Evolutionary conservation across 2,888 invertebrate genomes (phyloP), one percentile per base, ranked within the genome.

Genomic region (Volucella bombylans): DNA sequence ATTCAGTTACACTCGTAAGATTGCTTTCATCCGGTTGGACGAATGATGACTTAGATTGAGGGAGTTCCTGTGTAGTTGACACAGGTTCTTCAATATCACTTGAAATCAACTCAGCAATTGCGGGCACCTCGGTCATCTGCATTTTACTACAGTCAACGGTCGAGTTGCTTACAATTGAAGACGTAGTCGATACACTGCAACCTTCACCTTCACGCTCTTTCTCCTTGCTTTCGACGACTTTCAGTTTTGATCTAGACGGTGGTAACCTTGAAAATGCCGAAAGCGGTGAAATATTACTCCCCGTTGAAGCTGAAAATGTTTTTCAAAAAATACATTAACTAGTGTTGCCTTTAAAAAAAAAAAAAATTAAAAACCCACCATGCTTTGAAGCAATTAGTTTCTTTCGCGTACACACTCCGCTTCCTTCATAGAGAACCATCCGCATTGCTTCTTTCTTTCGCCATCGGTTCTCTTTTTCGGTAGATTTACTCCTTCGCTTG

Each of bases 401-500:
- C 31, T 79, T 86, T 18, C 82, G 50, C 2, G 76, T 74, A 15
- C 67, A 73, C 9, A 79, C 65, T 15, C 79, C 86, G n/a, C 64
- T 69, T 4, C 61, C 72, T 62, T 87, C 87, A 31, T 87, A 87
- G 11, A 87, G 71, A 12, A 87, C 86, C 41, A 87, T 72, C 59
- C 87, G 87, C 23, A 80, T 86, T 47, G 73, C 72, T 73, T 88
- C 87, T 15, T 87, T 87, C 41, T 86, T 86, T 15, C 73, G 68
- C 88, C 88, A 88, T 55, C 87, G 86, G 77, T 88, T 88, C 59
- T 88, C 88, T 50, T 88, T 88, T 73, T 87, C 88, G 8, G 80
- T 87, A 31, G 74, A 78, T 65, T 80, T 87, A 59, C 55, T 71
- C 61, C 71, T 71, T 52, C 76, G 52, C 23, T 59, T 82, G 52